Base-by-base conservation (phyloP, 1,140 invertebrate species). In the Sycobia sp. region DNA sequence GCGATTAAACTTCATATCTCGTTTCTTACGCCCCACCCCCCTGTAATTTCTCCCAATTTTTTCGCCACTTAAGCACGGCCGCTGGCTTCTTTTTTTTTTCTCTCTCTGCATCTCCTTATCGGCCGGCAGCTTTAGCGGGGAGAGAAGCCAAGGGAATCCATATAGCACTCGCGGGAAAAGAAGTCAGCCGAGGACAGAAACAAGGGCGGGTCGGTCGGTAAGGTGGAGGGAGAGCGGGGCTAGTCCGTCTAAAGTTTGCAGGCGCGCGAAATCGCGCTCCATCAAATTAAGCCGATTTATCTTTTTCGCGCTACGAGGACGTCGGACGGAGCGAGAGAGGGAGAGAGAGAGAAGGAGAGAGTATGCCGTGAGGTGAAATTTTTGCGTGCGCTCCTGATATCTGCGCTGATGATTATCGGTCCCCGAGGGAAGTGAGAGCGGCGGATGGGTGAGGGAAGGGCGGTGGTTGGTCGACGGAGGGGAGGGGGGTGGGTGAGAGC, bases 261-360 rank as follows among this genome's bases (percentile, higher is more conserved):
- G 44, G n/a, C 29, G 25, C 51, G 50, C 39, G 29, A 54, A 62
- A 54, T 62, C 59, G 60, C 18, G 51, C 39, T 51, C 43, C 44
- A 62, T 55, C 51, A 62, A 62, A 62, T 62, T 55, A 62, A 55
- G 25, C 43, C 34, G 25, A 62, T 62, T 62, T 62, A 62, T 62
- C 51, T 32, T 32, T 32, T 32, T 32, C 29, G 5, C 4, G 29
- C 29, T 13, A n/a, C 16, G 32, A 13, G 44, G 44, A 22, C 9
- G 2, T 1, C 8, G 20, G 39, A n/a, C n/a, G n/a, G n/a, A n/a
- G n/a, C n/a, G n/a, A n/a, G n/a, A n/a, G n/a, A n/a, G n/a, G n/a
- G n/a, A n/a, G n/a, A n/a, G n/a, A n/a, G n/a, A n/a, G n/a, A n/a
- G n/a, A n/a, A n/a, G n/a, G n/a, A n/a, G n/a, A n/a, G n/a, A n/a